A percentile compares a stretch with the other conserved stretches of the same genome.
These are phyloP conservation scores for Folsomia manolachei DNA, from an alignment of 2,888 invertebrate genomes.

Conservation along the genomic window DNA sequence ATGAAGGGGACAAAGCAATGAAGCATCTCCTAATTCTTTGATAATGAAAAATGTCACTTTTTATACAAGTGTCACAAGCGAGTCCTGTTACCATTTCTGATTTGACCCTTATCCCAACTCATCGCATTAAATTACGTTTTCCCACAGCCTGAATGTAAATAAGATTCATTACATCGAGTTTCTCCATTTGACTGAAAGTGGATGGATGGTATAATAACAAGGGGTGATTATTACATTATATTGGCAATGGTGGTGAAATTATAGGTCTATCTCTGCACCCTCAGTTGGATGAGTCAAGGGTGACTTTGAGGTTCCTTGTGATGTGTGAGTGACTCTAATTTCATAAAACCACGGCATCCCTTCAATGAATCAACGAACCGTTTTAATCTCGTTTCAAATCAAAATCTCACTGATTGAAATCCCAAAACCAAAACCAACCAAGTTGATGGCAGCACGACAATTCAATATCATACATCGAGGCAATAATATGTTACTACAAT, in stretches of 20 bases:
- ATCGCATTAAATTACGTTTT: conserved; percentile 5
- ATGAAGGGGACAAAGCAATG: conserved; percentile 1
- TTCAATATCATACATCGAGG: too few relatives aligned
- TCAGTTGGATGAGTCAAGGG: background rate
- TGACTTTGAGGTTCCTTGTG: background rate
- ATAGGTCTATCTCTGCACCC: too few relatives aligned
- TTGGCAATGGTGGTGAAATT: too few relatives aligned
- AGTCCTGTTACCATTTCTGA: background rate
- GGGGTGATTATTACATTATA: too few relatives aligned
- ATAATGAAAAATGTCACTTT: conserved; percentile 5
- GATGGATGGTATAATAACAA: background rate
- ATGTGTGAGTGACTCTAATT: background rate
- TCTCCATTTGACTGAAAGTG: background rate
- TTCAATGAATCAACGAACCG: background rate
- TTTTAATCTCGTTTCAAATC: background rate
- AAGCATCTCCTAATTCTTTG: background rate
- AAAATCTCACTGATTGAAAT: conserved; percentile 4
- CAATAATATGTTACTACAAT: background rate
- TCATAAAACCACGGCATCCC: background rate
- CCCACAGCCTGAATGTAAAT: background rate
- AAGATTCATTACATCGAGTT: background rate
- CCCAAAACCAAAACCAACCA: background rate
- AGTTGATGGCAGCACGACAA: background rate
- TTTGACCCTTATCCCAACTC: conserved; percentile 4
- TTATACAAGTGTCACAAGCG: background rate